A percentile compares a stretch with the other conserved stretches of the same genome.
Evolutionary conservation across 2,113 vertebrate genomes (phyloP).

Genomic region (Cryptotis parvus): DNA sequence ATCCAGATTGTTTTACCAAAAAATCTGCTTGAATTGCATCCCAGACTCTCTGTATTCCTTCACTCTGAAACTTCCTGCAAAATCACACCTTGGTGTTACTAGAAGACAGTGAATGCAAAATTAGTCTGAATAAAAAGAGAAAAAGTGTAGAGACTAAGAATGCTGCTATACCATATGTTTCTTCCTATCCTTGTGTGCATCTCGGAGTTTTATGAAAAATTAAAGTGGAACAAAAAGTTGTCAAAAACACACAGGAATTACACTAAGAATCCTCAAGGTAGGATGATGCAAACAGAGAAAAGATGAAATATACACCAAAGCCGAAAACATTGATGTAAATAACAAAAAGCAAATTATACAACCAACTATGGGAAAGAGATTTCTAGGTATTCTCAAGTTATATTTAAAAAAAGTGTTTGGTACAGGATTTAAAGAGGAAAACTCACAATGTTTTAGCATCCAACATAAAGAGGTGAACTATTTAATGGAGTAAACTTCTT

Average conservation of each 20-base stretch:
- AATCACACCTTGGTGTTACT: neutral
- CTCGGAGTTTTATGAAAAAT: neutral
- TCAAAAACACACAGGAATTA: neutral
- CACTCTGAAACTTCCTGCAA: neutral
- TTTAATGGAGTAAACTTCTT: neutral
- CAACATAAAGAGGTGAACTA: neutral
- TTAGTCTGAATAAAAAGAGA: neutral
- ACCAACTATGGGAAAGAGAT: neutral
- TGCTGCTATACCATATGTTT: fast-evolving
- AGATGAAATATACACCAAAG: conserved; percentile 17
- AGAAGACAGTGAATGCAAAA: neutral
- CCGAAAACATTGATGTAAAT: neutral
- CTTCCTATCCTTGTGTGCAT: no score
- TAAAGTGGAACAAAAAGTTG: neutral
- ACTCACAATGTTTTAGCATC: neutral
- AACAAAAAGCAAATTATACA: neutral
- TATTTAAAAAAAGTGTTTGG: neutral
- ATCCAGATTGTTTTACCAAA: neutral
- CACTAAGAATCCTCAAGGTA: neutral
- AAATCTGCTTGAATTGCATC: neutral
- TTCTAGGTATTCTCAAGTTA: neutral
- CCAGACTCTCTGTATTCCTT: neutral
- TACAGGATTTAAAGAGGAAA: neutral
- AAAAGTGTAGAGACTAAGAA: neutral
- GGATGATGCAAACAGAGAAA: neutral